Percentiles rank a stretch among this genome's conserved stretches.
Evolutionary conservation across 2,888 invertebrate species (phyloP).

Genomic region (Ypsolopha sequella): DNA sequence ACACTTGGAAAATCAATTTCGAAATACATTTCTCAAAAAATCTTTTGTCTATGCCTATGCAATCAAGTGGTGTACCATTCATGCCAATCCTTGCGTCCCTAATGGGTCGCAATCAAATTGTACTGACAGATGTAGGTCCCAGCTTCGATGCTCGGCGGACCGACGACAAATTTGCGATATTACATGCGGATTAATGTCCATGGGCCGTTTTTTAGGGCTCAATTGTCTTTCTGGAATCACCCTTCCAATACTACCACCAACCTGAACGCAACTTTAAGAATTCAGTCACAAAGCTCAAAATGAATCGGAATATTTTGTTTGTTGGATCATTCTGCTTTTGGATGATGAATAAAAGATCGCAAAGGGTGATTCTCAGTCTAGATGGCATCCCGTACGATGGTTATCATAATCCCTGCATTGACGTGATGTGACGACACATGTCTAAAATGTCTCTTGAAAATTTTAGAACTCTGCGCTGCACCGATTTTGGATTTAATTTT

Average conservation of each 20-base stretch:
- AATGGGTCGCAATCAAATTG: constrained; percentile 60
- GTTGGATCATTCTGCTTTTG: constrained; percentile 25
- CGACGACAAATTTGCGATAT: constrained; percentile 69
- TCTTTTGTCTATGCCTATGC: constrained; percentile 27
- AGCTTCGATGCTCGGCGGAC: constrained; percentile 32
- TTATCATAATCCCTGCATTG: constrained; percentile 71
- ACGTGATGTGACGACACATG: constrained; percentile 71
- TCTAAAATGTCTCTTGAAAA: constrained; percentile 59
- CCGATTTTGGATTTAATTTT: neutral
- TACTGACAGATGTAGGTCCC: constrained; percentile 54
- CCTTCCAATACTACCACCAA: constrained; percentile 14
- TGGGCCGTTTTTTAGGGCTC: constrained; percentile 68
- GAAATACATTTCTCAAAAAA: neutral
- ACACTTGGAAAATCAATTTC: too few species aligned
- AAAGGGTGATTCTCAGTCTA: constrained; percentile 64
- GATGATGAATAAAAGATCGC: constrained; percentile 43
- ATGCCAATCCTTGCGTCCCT: constrained; percentile 27
- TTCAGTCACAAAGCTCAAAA: constrained; percentile 17
- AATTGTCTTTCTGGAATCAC: constrained; percentile 65
- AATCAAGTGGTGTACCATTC: constrained; percentile 26
- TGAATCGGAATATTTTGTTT: constrained; percentile 6
- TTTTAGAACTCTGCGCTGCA: constrained; percentile 29
- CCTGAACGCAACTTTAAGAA: constrained; percentile 17
- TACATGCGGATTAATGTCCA: constrained; percentile 69
- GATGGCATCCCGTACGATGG: constrained; percentile 65